phyloP scores from a whole-genome alignment of 2,888 invertebrate genomes.

The Leptopilina syphax region DNA sequence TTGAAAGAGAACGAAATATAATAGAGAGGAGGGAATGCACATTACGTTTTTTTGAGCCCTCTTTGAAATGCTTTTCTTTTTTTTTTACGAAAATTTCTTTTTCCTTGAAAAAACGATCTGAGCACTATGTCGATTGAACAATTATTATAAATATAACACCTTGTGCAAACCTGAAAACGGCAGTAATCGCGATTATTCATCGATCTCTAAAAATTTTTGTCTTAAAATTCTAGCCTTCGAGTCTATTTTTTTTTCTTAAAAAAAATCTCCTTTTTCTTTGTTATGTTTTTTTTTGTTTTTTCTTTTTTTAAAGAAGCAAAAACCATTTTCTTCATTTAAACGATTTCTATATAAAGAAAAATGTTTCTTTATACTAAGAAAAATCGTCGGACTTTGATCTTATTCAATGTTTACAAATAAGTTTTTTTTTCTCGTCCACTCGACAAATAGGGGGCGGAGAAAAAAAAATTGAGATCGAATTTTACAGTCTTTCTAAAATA shows the following conservation, averaged over 20 bases:
- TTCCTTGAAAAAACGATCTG: background rate
- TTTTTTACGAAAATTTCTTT: background rate
- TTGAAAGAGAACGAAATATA: background rate
- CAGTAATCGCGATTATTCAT: slow-evolving; percentile 63
- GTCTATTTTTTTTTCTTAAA: slow-evolving; percentile 16
- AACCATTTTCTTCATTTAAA: slow-evolving; percentile 38
- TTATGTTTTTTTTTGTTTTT: background rate
- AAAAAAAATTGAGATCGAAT: slow-evolving; percentile 49
- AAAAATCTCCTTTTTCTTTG: background rate
- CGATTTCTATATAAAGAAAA: slow-evolving; percentile 41
- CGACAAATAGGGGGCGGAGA: slow-evolving; percentile 8
- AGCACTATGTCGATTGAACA: slow-evolving; percentile 36
- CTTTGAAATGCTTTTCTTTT: background rate
- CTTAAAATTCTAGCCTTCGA: slow-evolving; percentile 21
- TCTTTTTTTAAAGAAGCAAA: background rate
- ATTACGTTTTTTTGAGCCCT: slow-evolving; percentile 15
- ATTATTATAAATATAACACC: slow-evolving; percentile 11
- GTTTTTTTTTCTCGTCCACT: background rate
- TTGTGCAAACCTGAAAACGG: slow-evolving; percentile 64
- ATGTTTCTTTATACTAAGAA: too few species aligned
- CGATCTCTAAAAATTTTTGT: slow-evolving; percentile 42
- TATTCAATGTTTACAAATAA: too few species aligned
- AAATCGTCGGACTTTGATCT: too few species aligned
- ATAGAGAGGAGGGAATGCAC: slow-evolving; percentile 52
- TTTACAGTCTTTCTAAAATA: slow-evolving; percentile 66